phyloP scores from a whole-genome alignment of 2,888 invertebrate genomes.

The Amblyjoppa proteus region DNA sequence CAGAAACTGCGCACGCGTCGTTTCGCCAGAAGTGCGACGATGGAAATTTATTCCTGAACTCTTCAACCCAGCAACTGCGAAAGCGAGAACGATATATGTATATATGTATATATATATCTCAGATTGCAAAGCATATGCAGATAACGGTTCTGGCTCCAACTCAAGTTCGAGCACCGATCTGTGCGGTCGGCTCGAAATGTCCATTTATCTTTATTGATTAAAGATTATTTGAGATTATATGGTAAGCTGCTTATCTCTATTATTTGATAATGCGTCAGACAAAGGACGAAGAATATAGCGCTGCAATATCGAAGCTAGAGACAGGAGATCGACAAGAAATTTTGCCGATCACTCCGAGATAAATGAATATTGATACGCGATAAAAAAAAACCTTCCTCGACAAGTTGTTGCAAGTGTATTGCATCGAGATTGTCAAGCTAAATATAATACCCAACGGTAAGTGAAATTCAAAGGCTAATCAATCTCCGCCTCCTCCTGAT shows the following conservation, averaged over 20 bases:
- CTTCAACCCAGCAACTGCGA: background rate
- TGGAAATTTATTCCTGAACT: slow-evolving; percentile 16
- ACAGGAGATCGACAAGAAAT: background rate
- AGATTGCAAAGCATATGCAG: background rate
- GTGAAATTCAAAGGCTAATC: background rate
- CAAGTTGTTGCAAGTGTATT: background rate
- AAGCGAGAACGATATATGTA: background rate
- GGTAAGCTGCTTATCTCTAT: background rate
- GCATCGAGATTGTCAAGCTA: background rate
- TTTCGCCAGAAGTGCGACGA: background rate
- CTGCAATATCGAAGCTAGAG: background rate
- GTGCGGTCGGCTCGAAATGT: background rate
- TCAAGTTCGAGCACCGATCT: background rate
- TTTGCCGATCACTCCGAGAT: background rate
- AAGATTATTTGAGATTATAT: background rate
- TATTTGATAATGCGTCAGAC: background rate
- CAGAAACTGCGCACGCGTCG: slow-evolving; percentile 15
- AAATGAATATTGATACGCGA: background rate
- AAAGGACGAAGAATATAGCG: too few species aligned
- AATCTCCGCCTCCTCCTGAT: too few species aligned
- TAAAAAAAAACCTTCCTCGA: background rate
- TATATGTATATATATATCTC: background rate
- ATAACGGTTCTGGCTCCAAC: background rate
- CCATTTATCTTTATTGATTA: background rate
- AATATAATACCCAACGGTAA: background rate